Evolutionary conservation across 2,797 vertebrate genomes (phyloP).

Genomic region (Acrossocheilus wenchowensis): DNA sequence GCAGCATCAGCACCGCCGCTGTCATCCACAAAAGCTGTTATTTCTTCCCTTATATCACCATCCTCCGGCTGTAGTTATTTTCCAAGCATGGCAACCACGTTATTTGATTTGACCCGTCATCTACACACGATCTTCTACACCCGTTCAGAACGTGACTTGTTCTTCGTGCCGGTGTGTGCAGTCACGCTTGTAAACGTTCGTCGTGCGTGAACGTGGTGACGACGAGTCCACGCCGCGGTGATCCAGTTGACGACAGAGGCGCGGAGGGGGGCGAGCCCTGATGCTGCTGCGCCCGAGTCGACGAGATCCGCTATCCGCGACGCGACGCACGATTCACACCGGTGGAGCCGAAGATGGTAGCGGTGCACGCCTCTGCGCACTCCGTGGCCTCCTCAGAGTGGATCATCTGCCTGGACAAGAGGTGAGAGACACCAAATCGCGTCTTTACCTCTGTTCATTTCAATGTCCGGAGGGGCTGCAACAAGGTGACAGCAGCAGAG

Average conservation of each 20-base stretch:
- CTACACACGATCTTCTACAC: neutral
- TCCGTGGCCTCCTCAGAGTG: constrained; percentile 87
- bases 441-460: neutral
- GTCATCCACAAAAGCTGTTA: constrained; percentile 33
- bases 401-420: constrained; percentile 96
- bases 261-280: constrained; percentile 56
- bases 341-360: constrained; percentile 87
- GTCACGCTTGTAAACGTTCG: neutral
- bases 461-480: constrained; percentile 36
- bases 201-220: constrained; percentile 37
- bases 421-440: constrained; percentile 75
- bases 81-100: too few relatives aligned
- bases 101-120: neutral
- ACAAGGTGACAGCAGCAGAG: constrained; percentile 36
- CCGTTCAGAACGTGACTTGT: neutral
- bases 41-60: neutral
- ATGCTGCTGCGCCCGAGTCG: constrained; percentile 68
- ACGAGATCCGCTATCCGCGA: constrained; percentile 46
- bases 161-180: neutral
- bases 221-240: constrained; percentile 29
- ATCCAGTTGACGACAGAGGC: constrained; percentile 36
- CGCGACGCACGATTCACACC: constrained; percentile 60
- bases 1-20: constrained; percentile 46
- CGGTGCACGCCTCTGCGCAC: constrained; percentile 85
- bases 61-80: neutral